These are phyloP conservation scores for Ganaspis brasiliensis DNA, from an alignment of 2,888 invertebrate species.

Conservation along the genomic window DNA sequence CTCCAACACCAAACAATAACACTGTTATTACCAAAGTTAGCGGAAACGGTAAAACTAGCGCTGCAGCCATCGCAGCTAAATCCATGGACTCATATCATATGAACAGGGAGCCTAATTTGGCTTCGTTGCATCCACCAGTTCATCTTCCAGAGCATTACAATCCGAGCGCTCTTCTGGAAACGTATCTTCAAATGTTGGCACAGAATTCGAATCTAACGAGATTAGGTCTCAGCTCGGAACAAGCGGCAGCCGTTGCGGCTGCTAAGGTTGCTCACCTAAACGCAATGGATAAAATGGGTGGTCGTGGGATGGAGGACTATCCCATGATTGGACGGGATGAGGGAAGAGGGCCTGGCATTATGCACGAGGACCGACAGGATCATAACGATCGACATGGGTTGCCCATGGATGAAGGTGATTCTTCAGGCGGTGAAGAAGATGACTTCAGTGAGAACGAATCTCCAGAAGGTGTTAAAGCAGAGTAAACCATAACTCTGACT, in stretches of 20 bases:
- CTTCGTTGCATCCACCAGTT: slow-evolving; percentile 80
- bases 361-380: slow-evolving; percentile 74
- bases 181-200: slow-evolving; percentile 93
- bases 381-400: slow-evolving; percentile 67
- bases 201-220: slow-evolving; percentile 88
- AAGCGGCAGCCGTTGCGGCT: slow-evolving; percentile 84
- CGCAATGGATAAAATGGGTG: slow-evolving; percentile 82
- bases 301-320: slow-evolving; percentile 73
- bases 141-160: slow-evolving; percentile 71
- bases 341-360: slow-evolving; percentile 69
- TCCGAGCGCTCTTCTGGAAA: slow-evolving; percentile 87
- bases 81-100: slow-evolving; percentile 85
- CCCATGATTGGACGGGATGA: slow-evolving; percentile 77
- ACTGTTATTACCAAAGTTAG: slow-evolving; percentile 78
- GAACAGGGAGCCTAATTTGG: slow-evolving; percentile 87
- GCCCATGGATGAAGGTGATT: slow-evolving; percentile 71
- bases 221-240: slow-evolving; percentile 85
- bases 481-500: slow-evolving; percentile 62
- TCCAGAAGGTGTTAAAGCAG: slow-evolving; percentile 75
- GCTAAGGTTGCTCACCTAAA: slow-evolving; percentile 90
- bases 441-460: slow-evolving; percentile 78
- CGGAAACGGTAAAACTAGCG: slow-evolving; percentile 78
- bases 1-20: slow-evolving; percentile 84
- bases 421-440: slow-evolving; percentile 76
- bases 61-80: slow-evolving; percentile 86